Evolutionary conservation across 2,113 vertebrate species (phyloP).

Genomic region (Nestor notabilis): DNA sequence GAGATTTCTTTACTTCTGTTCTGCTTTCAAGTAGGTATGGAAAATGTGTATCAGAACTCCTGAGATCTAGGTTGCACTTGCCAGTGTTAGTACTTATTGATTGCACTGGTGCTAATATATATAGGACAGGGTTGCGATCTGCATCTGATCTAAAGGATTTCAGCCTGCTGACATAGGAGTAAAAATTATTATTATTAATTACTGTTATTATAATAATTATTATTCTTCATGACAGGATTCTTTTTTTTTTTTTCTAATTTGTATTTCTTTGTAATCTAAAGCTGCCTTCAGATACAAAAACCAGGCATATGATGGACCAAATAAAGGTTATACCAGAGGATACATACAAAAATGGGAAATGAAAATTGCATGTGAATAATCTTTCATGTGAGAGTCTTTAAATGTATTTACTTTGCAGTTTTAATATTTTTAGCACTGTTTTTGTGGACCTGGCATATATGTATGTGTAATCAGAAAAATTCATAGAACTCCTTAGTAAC

Average conservation of each 20-base stretch:
- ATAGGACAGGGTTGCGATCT: neutral
- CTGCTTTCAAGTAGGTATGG: neutral
- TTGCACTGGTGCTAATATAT: neutral
- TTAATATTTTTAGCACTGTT: neutral
- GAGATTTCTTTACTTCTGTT: neutral
- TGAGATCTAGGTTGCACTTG: neutral
- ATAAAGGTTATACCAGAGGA: neutral
- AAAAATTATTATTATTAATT: neutral
- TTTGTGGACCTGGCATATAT: neutral
- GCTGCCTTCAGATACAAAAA: neutral
- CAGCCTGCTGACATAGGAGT: rapidly evolving
- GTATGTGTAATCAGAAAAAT: neutral
- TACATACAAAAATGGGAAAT: neutral
- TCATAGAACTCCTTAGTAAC: neutral
- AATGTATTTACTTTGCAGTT: neutral
- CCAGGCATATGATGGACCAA: neutral
- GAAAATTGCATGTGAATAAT: neutral
- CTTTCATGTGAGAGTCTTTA: neutral
- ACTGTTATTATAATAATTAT: neutral
- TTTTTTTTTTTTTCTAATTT: neutral
- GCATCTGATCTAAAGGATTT: neutral
- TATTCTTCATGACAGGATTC: neutral
- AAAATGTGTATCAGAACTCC: neutral
- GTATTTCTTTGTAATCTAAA: neutral
- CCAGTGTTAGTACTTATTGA: neutral